Evolutionary conservation across 1,140 invertebrate species (phyloP), one percentile per base, ranked within the genome.

Genomic region (Hyles vespertilio): DNA sequence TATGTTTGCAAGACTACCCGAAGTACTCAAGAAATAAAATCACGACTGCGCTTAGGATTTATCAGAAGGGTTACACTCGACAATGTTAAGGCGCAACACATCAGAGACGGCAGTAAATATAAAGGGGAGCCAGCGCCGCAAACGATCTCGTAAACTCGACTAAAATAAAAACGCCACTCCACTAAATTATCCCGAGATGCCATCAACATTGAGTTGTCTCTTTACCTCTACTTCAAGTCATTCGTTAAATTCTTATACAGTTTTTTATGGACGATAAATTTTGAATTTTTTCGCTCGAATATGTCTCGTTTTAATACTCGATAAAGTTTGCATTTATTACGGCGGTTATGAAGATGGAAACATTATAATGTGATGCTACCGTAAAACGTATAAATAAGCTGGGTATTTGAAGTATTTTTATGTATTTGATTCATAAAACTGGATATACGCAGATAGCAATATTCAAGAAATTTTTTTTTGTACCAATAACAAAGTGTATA

Each of bases 91-190:
- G 36, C 8, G 36, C 36, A 22, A 22, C 22, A 22, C 48, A 59
- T 65, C 56, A 54, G 54, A 49, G 58, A 50, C 58, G 59, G 56
- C 56, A 44, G 60, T 67, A 61, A 62, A 62, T 62, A 54, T 58
- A 44, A 59, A 60, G 48, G 56, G 63, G 56, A 61, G 56, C 50
- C 52, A 48, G 36, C 32, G 22, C 52, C 53, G 45, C 53, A 59
- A 61, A 60, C 45, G 53, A 46, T 54, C 61, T 59, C 63, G 12
- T 60, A 65, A 65, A 65, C 12, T 54, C 33, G 33, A 5, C 34
- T 45, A 7, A 56, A 60, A 60, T 58, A 65, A 60, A 65, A 60
- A 60, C 44, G 45, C 22, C 50, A 51, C 57, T 47, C 34, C 43
- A 55, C 40, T 57, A 65, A 65, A 60, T 60, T 60, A 57, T 56